Conservation (phyloP, 2,888 invertebrate species). For the Timema podura region DNA sequence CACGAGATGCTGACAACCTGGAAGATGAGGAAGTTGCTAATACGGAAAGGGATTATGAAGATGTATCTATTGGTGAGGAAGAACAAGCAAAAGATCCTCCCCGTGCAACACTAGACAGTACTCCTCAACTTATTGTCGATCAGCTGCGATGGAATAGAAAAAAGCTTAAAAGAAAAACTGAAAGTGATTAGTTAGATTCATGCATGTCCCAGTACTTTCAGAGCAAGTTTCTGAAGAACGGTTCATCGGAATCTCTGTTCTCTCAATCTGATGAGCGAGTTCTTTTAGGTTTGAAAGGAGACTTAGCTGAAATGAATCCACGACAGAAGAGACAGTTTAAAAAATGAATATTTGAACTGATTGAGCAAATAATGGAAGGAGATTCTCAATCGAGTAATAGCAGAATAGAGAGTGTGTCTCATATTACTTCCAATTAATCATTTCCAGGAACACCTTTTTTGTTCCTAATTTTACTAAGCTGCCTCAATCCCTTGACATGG, state of each 20-base stretch:
- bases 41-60: background rate
- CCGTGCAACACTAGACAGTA: background rate
- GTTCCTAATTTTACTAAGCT: background rate
- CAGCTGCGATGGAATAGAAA: background rate
- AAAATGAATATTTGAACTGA: background rate
- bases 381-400: background rate
- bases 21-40: background rate
- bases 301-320: background rate
- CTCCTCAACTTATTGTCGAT: background rate
- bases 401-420: background rate
- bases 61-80: background rate
- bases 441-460: background rate
- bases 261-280: background rate
- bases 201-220: background rate
- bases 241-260: background rate
- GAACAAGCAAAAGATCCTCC: background rate
- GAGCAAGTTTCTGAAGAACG: background rate
- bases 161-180: background rate
- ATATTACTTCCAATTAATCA: background rate
- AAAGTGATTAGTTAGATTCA: background rate
- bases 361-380: conserved; percentile 1
- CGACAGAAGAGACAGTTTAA: conserved; percentile 5
- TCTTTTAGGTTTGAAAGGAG: conserved; percentile 4
- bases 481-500: background rate
- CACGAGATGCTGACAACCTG: background rate